Base-by-base conservation (phyloP, 2,113 vertebrate genomes). In the Corydoras sp. region DNA sequence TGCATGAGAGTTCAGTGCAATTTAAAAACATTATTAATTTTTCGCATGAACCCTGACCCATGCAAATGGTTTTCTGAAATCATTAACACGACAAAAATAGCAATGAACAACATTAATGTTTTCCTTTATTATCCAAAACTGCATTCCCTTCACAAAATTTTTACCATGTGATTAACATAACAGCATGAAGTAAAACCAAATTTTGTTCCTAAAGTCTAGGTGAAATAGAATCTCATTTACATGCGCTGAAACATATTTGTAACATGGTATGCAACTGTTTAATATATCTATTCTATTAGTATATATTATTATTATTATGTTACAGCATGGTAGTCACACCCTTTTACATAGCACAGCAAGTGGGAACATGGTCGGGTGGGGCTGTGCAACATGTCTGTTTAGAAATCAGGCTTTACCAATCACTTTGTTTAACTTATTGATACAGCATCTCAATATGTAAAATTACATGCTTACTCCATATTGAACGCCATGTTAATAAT, bases 311-410 rank as follows among this genome's bases (percentile, higher is more conserved):
- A 15, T 60, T 54, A 43, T 11, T 30, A 48, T 61, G 31, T 13
- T 53, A 32, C 11, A 15, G 49, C 6, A 30, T 24, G 35, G 14
- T 7, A 0, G 9, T 8, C 13, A 2, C 58, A 6, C 67, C 8
- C 6, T n/a, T 11, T 50, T 59, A 58, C 69, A 67, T 51, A 14
- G n/a, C 30, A n/a, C 35, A 68, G 55, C 85, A 87, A 81, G 85
- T 86, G 78, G 73, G 51, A 81, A 86, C 87, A 84, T 9, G 75
- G 2, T 53, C 62, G 65, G 71, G 81, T 77, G 65, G 67, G 53
- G 62, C 18, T 71, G 24, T 15, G 13, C 63, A 67, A 18, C 30
- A 7, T 69, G 50, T 30, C 3, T 24, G 18, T 15, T 24, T 32
- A 74, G 54, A 2, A 56, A n/a, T 56, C 13, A 14, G 13, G 11